phyloP scores from a whole-genome alignment of 2,113 vertebrate species.

The Leuciscus idus region DNA sequence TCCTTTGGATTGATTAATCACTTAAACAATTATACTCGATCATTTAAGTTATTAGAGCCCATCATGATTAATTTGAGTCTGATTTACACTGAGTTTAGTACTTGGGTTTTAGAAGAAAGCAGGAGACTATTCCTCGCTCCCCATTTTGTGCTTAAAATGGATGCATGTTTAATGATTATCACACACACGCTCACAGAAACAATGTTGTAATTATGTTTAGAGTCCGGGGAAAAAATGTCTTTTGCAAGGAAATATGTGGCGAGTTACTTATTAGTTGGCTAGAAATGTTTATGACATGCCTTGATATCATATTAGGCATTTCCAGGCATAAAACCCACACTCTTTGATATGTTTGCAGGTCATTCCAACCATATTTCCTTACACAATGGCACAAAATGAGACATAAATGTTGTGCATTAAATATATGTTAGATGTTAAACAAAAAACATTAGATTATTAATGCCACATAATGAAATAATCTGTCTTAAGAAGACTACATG shows the following conservation, averaged over 20 bases:
- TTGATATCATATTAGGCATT: neutral
- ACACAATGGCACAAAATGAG: neutral
- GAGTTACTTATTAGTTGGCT: neutral
- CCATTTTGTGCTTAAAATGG: slow-evolving; percentile 22
- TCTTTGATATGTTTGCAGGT: too few species aligned
- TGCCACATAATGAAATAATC: neutral
- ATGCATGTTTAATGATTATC: slow-evolving; percentile 5
- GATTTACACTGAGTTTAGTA: slow-evolving; percentile 6
- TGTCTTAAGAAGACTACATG: neutral
- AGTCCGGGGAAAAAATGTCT: neutral
- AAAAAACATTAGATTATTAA: neutral
- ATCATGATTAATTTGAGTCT: neutral
- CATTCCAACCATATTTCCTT: too few species aligned
- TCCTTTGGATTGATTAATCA: neutral
- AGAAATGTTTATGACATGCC: neutral
- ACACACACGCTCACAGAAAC: neutral
- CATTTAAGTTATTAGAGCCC: slow-evolving; percentile 12
- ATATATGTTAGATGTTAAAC: neutral
- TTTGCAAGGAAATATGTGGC: neutral
- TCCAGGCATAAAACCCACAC: neutral
- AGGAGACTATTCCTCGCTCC: neutral
- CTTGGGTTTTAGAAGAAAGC: neutral
- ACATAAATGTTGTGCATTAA: neutral
- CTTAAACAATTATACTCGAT: slow-evolving; percentile 6
- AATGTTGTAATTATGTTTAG: neutral